Conservation (phyloP, 2,113 vertebrate species). For the Petroica traversi region DNA sequence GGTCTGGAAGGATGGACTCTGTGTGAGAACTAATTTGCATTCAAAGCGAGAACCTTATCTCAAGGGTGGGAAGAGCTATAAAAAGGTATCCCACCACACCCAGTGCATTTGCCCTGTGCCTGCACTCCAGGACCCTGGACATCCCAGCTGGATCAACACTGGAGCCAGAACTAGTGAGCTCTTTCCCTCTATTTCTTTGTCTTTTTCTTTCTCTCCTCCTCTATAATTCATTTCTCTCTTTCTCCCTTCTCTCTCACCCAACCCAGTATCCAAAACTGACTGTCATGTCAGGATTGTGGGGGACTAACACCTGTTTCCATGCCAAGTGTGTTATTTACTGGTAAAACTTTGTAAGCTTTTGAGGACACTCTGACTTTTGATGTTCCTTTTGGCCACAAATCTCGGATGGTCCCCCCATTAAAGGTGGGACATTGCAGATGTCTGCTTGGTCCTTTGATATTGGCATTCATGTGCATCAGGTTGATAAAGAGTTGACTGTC, state of each 20-base stretch:
- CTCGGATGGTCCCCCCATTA: background rate
- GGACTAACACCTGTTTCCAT: background rate
- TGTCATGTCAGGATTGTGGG: too few species aligned
- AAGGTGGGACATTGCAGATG: background rate
- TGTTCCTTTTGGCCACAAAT: background rate
- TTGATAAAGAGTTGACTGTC: background rate
- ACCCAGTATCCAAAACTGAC: background rate
- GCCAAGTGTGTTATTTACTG: background rate
- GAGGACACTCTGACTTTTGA: background rate
- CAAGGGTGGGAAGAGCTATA: background rate
- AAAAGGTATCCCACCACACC: background rate
- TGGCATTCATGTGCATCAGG: background rate
- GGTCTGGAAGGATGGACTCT: background rate
- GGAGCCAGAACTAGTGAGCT: background rate
- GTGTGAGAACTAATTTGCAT: background rate
- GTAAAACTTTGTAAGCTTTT: background rate
- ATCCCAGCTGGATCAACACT: background rate
- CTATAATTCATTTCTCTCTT: background rate
- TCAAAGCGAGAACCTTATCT: background rate
- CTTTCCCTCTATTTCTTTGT: background rate
- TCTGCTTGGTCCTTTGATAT: background rate
- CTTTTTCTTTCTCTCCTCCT: background rate
- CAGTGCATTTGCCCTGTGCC: too few species aligned
- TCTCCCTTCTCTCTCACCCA: too few species aligned
- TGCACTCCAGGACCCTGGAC: too few species aligned